Conservation (phyloP, 2,113 vertebrate species). For the Cyprinodon brontotheroides region DNA sequence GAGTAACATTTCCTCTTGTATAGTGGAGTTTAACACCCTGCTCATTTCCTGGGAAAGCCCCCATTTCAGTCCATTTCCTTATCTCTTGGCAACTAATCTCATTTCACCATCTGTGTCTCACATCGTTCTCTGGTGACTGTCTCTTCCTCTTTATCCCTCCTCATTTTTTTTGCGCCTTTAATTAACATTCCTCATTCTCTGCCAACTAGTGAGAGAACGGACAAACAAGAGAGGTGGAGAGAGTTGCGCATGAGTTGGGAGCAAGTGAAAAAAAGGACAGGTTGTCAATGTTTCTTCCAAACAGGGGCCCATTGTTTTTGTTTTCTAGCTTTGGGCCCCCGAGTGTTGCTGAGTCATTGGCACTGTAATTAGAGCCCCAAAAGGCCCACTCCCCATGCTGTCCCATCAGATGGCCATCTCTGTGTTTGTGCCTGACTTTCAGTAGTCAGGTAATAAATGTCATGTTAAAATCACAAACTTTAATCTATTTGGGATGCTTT, state of each 20-base stretch:
- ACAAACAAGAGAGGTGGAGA: constrained; percentile 51
- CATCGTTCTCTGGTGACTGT: constrained; percentile 15
- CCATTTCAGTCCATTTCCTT: constrained; percentile 12
- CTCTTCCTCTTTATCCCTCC: constrained; percentile 12
- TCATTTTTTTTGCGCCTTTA: constrained; percentile 53
- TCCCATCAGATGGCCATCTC: constrained; percentile 19
- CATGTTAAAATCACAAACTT: too few species aligned
- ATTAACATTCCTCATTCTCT: constrained; percentile 78
- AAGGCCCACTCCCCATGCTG: constrained; percentile 20
- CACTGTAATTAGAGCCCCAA: constrained; percentile 65
- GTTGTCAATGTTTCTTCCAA: constrained; percentile 69
- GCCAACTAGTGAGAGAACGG: constrained; percentile 55
- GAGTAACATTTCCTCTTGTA: not conserved
- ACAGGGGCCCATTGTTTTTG: constrained; percentile 73
- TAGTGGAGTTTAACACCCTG: not conserved
- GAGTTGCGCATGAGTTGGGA: constrained; percentile 27
- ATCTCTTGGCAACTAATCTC: constrained; percentile 18
- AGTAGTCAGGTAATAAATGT: too few species aligned
- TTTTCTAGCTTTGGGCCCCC: constrained; percentile 42
- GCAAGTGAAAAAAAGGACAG: constrained; percentile 49
- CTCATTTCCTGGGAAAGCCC: not conserved
- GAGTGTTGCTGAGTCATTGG: constrained; percentile 61
- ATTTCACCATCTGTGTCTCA: constrained; percentile 13
- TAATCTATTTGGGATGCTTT: too few species aligned
- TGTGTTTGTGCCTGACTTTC: constrained; percentile 2